Evolutionary conservation across 2,113 vertebrate genomes (phyloP), one percentile per base, ranked within the genome.

Genomic region (Nyctereutes procyonoides): DNA sequence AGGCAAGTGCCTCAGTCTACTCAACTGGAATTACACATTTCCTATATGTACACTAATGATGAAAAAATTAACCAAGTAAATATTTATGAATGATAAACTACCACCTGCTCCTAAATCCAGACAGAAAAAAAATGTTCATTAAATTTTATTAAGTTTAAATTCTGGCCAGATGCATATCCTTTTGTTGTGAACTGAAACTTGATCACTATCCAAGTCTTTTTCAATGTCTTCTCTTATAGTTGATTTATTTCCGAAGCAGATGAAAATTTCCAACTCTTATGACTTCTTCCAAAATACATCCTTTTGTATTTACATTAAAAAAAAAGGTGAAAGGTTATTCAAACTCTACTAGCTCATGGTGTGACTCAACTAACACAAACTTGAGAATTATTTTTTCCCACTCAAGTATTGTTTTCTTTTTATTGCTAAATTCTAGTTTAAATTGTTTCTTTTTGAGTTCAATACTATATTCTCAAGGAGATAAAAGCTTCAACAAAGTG

Each of bases 91-190:
- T 95, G 69, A 93, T 76, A 90, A 95, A 63, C 28, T 80, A 30
- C 28, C 55, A 51, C 63, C 35, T 93, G 13, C 51, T 95, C 30
- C 84, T 83, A 90, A 71, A 90, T 56, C 9, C 56, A 84, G 24
- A 87, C 32, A 88, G 69, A 20, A 93, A 91, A 69, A 79, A 74
- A 81, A 38, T 11, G 22, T 69, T 92, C 55, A 83, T 83, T 67
- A 83, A 88, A 38, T 90, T 85, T 87, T 95, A 87, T 83, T 87
- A 93, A 94, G 48, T 48, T 93, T 96, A 79, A 97, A 87, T 90
- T 95, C 38, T 80, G 19, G 51, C 80, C 89, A 91, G 95, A 93
- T 91, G 51, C 86, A 71, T 65, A 79, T 55, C 11, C 11, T 19
- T 96, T 93, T 88, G 38, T 87, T 79, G 19, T 93, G 56, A 86